These are phyloP conservation scores for Macrotis lagotis DNA, from an alignment of 2,113 vertebrate genomes.

Conservation along the genomic window DNA sequence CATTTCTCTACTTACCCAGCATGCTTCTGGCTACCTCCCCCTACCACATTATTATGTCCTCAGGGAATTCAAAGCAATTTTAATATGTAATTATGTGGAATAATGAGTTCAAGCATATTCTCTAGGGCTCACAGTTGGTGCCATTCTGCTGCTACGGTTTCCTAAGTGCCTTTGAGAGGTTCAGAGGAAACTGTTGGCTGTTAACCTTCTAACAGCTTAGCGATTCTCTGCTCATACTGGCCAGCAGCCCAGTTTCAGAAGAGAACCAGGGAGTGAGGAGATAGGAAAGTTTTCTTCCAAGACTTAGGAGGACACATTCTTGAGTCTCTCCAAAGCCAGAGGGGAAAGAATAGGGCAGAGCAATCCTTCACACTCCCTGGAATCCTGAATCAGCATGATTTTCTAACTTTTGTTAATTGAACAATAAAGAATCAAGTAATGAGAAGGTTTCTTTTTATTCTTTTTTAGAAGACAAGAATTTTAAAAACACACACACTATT, in stretches of 20 bases:
- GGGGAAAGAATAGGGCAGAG: background rate
- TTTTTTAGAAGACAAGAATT: constrained; percentile 39
- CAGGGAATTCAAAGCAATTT: constrained; percentile 36
- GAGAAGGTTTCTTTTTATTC: constrained; percentile 42
- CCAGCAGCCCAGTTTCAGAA: constrained; percentile 11
- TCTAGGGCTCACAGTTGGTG: constrained; percentile 26
- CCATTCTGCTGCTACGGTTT: background rate
- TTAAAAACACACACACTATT: constrained; percentile 29
- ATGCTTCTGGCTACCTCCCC: background rate
- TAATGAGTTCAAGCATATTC: constrained; percentile 24
- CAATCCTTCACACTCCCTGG: background rate
- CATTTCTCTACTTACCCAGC: background rate
- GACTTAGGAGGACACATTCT: background rate
- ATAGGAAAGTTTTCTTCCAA: constrained; percentile 20
- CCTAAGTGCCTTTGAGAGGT: constrained; percentile 34
- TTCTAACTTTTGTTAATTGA: constrained; percentile 54
- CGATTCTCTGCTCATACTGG: constrained; percentile 6
- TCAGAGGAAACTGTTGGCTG: constrained; percentile 15
- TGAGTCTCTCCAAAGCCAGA: background rate
- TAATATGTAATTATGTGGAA: constrained; percentile 19
- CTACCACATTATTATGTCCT: background rate
- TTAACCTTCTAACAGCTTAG: constrained; percentile 36
- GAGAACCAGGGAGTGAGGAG: constrained; percentile 1
- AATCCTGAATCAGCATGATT: constrained; percentile 37
- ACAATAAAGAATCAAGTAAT: constrained; percentile 49